Base-by-base conservation (phyloP, 2,113 vertebrate species). In the Rynchops niger region DNA sequence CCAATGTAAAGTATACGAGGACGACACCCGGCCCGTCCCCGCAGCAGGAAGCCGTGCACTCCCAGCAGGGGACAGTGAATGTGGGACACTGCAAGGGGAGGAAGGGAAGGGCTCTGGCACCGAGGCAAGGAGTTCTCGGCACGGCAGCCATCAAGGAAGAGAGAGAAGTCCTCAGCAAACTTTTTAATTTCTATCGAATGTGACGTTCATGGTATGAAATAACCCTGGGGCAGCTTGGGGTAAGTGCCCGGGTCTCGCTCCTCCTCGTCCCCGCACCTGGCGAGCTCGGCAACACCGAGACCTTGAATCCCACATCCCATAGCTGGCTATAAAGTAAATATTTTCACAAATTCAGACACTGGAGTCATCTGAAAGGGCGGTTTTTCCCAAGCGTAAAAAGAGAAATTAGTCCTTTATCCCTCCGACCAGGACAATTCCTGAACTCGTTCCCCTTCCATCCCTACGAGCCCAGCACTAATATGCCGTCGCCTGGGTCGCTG, bases 401-500 rank as follows among this genome's bases (percentile, higher is more conserved):
- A 38, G 23, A 62, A 38, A 62, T 17, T 18, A 62, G 59, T 62
- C 36, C 59, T 38, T 36, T 36, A 25, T 25, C 6, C 5, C 25
- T 62, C 59, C 17, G 38, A 26, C 23, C 59, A 38, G 36, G n/a
- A 62, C 36, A 16, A 38, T 59, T 55, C 40, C 55, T 55, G 29
- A 76, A 25, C 20, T n/a, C 20, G 0, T 58, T 72, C 36, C 32
- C 38, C 22, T 50, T 50, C 38, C 20, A 18, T 13, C 36, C 43
- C 50, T 78, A 9, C 20, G 11, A 22, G 29, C 61, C 30, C 50
- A 49, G 47, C 23, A 15, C 40, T 30, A 25, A 8, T 3, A 19
- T 2, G 14, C 36, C 10, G 4, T 34, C 3, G 1, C 18, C 19
- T 49, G 36, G 19, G 20, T 62, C 1, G 0, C 53, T 27, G 21